Percentiles rank a stretch among this genome's conserved stretches.
Conservation (phyloP, 2,113 vertebrate species). For the Pelvicachromis taeniatus region DNA sequence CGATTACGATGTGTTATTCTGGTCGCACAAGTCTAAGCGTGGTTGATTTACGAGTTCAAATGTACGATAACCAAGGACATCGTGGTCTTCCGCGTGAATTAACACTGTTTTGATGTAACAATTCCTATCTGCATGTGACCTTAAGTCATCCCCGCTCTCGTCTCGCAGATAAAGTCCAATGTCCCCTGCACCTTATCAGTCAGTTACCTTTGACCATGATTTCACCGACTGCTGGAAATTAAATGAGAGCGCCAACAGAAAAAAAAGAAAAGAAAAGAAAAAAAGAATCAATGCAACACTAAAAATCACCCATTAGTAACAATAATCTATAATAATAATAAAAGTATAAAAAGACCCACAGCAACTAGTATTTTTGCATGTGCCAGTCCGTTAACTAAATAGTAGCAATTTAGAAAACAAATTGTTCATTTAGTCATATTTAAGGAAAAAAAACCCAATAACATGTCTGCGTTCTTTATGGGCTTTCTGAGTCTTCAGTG, state of each 20-base stretch:
- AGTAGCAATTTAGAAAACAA: not conserved
- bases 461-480: not conserved
- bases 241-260: conserved; percentile 7
- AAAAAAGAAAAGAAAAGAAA: not conserved
- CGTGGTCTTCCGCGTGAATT: not conserved
- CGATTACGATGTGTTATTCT: not conserved
- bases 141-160: conserved; percentile 34
- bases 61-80: not conserved
- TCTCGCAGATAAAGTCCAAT: conserved; percentile 64
- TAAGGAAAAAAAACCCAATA: not conserved
- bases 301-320: not conserved
- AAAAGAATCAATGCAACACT: not conserved
- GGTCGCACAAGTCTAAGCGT: not conserved
- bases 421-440: not conserved
- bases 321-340: not conserved
- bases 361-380: not conserved
- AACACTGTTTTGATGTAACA: not conserved
- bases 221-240: conserved; percentile 14
- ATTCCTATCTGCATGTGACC: conserved; percentile 19
- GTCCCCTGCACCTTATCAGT: conserved; percentile 71
- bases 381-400: not conserved
- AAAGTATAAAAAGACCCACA: not conserved
- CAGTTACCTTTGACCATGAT: conserved; percentile 69
- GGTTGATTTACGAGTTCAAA: not conserved
- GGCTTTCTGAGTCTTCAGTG: not conserved